These are phyloP conservation scores for Drosophila melanosoma DNA, from an alignment of 2,888 invertebrate genomes.

Conservation along the genomic window DNA sequence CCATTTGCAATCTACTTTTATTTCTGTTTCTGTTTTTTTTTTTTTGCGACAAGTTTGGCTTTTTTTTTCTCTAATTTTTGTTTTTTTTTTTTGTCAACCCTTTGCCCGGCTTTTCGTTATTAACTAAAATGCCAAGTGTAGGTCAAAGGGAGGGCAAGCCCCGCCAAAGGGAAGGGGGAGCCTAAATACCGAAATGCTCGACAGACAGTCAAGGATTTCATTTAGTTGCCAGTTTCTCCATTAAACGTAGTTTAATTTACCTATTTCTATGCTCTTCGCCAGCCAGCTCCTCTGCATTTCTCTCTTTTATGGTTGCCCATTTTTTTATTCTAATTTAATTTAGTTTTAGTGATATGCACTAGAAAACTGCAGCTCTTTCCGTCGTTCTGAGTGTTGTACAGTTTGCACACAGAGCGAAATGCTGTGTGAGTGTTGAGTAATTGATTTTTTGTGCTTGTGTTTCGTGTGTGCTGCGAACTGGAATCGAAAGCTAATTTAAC, in stretches of 20 bases:
- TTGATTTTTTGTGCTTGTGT: slow-evolving; percentile 37
- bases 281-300: background rate
- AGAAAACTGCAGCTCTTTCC: slow-evolving; percentile 10
- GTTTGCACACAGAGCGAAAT: background rate
- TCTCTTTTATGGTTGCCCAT: slow-evolving; percentile 1
- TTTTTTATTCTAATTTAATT: slow-evolving; percentile 66
- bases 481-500: slow-evolving; percentile 25
- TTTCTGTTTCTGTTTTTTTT: background rate
- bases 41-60: slow-evolving; percentile 33
- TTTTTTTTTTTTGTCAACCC: slow-evolving; percentile 25
- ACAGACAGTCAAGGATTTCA: slow-evolving; percentile 61
- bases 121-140: slow-evolving; percentile 70
- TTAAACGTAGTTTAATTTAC: slow-evolving; percentile 53
- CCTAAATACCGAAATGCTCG: slow-evolving; percentile 43
- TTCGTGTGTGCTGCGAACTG: slow-evolving; percentile 20
- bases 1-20: background rate
- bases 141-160: slow-evolving; percentile 37
- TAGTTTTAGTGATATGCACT: slow-evolving; percentile 45
- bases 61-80: slow-evolving; percentile 19
- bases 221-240: slow-evolving; percentile 53
- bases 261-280: slow-evolving; percentile 28
- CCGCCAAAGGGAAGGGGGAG: background rate
- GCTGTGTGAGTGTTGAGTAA: slow-evolving; percentile 35
- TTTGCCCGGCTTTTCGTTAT: slow-evolving; percentile 61
- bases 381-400: slow-evolving; percentile 18